Base-by-base conservation (phyloP, 2,113 vertebrate genomes). In the Phrynosoma platyrhinos region DNA sequence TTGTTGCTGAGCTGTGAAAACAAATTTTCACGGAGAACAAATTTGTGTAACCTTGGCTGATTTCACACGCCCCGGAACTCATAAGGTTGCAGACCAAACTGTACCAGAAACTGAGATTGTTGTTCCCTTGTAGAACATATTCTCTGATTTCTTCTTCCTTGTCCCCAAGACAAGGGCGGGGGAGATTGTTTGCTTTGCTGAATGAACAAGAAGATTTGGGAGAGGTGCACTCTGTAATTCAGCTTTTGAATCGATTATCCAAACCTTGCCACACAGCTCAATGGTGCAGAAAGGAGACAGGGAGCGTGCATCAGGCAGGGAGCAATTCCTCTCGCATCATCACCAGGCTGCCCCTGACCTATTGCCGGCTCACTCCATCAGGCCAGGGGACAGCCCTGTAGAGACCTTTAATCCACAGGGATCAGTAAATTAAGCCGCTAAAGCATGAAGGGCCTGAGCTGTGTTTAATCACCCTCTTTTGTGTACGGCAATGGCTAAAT, bases 381-480 rank as follows among this genome's bases (percentile, higher is more conserved):
- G 91, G 83, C 92, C 89, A 91, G 84, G 55, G 86, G 86, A 91
- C 92, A 93, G 93, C 94, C 93, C 91, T 92, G 91, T 90, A 91
- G 94, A 93, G 93, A 95, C 94, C 95, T 96, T 95, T 94, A 94
- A 95, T 94, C 93, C 94, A 87, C 91, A 89, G 94, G 95, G 96
- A 96, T 95, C 95, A 95, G 95, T 95, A 95, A 94, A 95, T 97
- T 96, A 96, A 96, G 94, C 95, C 94, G 95, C 96, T 96, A 91
- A 95, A 94, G 96, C 96, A 95, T 96, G 96, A 96, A 96, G 95
- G 93, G 94, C 94, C 93, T 95, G 90, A 93, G 94, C 88, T 96
- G 94, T 96, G 96, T 96, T 95, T 95, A 96, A 95, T 96, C 93
- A 93, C 95, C 95, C 94, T 90, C 94, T 95, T 97, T 97, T 97